phyloP scores from a whole-genome alignment of 2,888 invertebrate species.

The Ectobius pallidus region DNA sequence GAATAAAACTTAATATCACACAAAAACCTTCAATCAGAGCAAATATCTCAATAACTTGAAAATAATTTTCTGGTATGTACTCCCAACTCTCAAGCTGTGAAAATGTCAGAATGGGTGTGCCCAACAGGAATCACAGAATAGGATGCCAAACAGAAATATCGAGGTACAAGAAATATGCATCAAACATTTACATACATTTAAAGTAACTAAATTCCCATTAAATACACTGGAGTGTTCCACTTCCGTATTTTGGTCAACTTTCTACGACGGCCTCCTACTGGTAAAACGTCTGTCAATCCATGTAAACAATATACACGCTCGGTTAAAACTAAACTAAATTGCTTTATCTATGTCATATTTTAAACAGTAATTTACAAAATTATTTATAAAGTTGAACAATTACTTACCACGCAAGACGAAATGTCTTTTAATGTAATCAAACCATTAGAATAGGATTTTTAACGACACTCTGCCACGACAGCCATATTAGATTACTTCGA shows the following conservation, averaged over 20 bases:
- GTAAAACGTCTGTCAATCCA: conserved; percentile 1
- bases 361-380: background rate
- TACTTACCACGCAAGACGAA: background rate
- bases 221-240: conserved; percentile 21
- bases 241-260: conserved; percentile 36
- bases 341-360: background rate
- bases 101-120: conserved; percentile 9
- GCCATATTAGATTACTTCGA: conserved; percentile 42
- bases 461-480: conserved; percentile 38
- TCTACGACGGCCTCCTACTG: conserved; percentile 20
- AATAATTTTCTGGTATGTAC: no score
- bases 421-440: background rate
- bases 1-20: no score
- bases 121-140: background rate
- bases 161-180: no score
- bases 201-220: background rate
- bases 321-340: background rate
- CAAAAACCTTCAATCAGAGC: no score
- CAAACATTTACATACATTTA: no score
- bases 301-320: background rate
- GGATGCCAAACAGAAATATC: no score
- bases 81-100: no score
- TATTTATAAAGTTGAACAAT: background rate
- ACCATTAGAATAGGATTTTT: conserved; percentile 9
- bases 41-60: no score